Evolutionary conservation across 2,797 vertebrate species (phyloP).

Genomic region (Myotis myotis): DNA sequence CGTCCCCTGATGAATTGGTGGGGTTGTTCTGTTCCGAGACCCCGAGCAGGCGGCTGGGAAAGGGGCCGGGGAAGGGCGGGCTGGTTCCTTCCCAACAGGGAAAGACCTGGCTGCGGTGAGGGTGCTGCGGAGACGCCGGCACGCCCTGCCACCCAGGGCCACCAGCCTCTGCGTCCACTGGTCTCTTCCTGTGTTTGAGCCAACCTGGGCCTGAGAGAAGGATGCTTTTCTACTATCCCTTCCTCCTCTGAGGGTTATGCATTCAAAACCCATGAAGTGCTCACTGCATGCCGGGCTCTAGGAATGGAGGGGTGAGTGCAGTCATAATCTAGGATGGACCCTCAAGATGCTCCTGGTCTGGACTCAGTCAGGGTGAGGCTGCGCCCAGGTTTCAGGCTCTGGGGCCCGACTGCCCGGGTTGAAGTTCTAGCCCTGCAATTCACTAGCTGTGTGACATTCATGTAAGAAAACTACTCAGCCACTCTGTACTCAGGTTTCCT

Average conservation of each 20-base stretch:
- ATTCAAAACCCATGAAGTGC: neutral
- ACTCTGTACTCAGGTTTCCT: neutral
- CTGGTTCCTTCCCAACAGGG: neutral
- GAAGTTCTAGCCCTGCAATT: neutral
- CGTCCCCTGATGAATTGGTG: slow-evolving; percentile 84
- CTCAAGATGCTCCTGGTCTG: fast-evolving
- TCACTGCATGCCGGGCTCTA: neutral
- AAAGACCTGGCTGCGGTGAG: neutral
- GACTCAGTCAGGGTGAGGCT: fast-evolving
- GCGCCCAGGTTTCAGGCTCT: neutral
- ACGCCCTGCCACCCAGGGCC: fast-evolving
- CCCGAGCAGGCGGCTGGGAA: slow-evolving; percentile 64
- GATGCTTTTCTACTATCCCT: too few species aligned
- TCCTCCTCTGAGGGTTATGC: neutral
- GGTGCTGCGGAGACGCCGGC: neutral
- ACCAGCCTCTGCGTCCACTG: neutral
- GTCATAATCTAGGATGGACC: fast-evolving
- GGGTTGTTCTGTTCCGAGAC: slow-evolving; percentile 68
- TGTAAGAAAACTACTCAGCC: neutral
- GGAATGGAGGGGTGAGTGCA: neutral
- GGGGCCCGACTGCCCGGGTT: neutral
- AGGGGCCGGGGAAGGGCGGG: neutral
- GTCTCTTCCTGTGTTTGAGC: neutral
- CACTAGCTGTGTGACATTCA: neutral
- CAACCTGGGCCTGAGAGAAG: neutral